Conservation (phyloP, 2,888 invertebrate species). For the Erebia aethiops region DNA sequence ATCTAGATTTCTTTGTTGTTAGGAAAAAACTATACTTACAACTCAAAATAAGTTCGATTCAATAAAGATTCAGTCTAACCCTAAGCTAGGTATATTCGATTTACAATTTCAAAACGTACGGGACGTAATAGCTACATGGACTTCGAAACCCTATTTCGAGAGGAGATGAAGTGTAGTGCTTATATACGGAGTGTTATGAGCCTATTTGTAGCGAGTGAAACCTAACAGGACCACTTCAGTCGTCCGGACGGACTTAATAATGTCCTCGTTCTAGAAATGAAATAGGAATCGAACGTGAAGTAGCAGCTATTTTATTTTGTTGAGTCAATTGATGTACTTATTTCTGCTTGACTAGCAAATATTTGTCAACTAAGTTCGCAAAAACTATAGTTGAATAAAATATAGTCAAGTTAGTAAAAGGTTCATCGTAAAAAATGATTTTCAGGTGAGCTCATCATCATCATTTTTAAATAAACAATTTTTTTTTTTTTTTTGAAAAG, state of each 20-base stretch:
- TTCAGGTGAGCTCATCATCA: no score
- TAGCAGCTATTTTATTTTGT: neutral
- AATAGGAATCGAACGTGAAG: conserved; percentile 13
- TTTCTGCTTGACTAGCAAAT: neutral
- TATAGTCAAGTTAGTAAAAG: no score
- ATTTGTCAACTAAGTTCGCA: no score
- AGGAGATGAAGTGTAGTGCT: conserved; percentile 34
- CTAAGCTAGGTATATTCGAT: neutral
- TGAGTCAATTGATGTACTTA: neutral
- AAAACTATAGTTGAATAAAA: no score
- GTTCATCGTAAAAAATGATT: no score
- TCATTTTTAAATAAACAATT: no score
- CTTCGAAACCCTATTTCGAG: conserved; percentile 37
- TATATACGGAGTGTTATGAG: conserved; percentile 37
- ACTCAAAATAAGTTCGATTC: neutral
- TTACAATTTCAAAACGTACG: conserved; percentile 24
- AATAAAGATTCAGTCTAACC: conserved; percentile 6
- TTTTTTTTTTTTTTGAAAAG: no score
- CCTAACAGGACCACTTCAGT: conserved; percentile 35
- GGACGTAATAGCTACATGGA: conserved; percentile 30
- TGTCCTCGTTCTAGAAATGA: conserved; percentile 20
- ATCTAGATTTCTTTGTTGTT: no score
- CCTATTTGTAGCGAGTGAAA: conserved; percentile 36
- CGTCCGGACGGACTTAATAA: conserved; percentile 33
- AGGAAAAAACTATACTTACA: no score